Evolutionary conservation across 2,888 invertebrate genomes (phyloP).

Genomic region (Ophion slaviceki): DNA sequence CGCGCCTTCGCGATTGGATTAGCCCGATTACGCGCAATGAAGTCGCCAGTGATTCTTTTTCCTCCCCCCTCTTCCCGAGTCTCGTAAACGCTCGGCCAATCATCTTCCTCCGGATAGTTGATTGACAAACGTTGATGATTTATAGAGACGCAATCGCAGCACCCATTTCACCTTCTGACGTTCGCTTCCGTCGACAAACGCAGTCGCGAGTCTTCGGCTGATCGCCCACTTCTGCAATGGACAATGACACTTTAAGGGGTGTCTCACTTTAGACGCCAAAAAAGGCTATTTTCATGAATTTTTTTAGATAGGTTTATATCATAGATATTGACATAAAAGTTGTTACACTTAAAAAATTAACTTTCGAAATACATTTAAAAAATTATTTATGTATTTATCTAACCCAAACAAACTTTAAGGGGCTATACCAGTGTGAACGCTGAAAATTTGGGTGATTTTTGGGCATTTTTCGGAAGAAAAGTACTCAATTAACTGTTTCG

Average conservation of each 20-base stretch:
- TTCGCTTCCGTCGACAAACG: background rate
- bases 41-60: conserved; percentile 28
- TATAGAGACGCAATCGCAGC: background rate
- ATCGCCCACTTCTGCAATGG: conserved; percentile 37
- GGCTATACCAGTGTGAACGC: too few species aligned
- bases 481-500: too few species aligned
- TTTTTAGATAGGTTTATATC: too few species aligned
- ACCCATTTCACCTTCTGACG: background rate
- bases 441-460: too few species aligned
- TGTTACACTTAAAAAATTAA: too few species aligned
- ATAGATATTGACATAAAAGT: too few species aligned
- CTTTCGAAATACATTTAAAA: too few species aligned
- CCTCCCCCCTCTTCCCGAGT: background rate
- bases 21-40: conserved; percentile 59
- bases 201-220: background rate
- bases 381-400: too few species aligned
- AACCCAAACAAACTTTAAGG: too few species aligned
- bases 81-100: conserved; percentile 28
- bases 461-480: too few species aligned
- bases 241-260: conserved; percentile 16
- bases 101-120: conserved; percentile 23
- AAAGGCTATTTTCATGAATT: too few species aligned
- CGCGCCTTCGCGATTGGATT: conserved; percentile 56
- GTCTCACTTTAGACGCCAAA: too few species aligned
- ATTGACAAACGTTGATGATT: conserved; percentile 41